Conservation (phyloP, 2,888 invertebrate species). For the Lasioglossum vierecki region DNA sequence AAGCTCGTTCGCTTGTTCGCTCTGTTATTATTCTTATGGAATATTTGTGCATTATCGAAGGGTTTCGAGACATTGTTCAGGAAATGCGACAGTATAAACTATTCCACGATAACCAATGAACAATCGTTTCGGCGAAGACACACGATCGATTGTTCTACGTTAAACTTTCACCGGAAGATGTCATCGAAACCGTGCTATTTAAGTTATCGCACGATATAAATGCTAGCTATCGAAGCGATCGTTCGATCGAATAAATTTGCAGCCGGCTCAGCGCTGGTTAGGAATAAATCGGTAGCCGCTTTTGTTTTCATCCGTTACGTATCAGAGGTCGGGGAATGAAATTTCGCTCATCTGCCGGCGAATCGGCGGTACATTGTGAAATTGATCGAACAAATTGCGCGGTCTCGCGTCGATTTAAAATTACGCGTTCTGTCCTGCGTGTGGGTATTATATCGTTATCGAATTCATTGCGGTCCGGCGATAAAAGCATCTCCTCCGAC, state of each 20-base stretch:
- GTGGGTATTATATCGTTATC: neutral
- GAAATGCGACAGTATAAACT: neutral
- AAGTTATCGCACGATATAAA: neutral
- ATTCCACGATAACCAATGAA: neutral
- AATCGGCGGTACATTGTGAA: slow-evolving; percentile 17
- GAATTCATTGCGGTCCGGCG: slow-evolving; percentile 11
- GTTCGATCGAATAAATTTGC: neutral
- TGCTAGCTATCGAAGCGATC: neutral
- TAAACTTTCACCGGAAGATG: neutral
- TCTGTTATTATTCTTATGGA: neutral
- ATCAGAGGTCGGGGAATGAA: slow-evolving; percentile 4
- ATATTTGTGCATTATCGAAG: neutral
- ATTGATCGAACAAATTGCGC: slow-evolving; percentile 31
- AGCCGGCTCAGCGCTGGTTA: too few species aligned
- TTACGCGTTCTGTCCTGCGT: slow-evolving; percentile 17
- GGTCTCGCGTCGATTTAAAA: slow-evolving; percentile 29
- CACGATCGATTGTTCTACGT: neutral
- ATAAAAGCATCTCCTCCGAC: neutral
- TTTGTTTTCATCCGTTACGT: neutral
- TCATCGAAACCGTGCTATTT: neutral
- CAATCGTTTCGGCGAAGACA: neutral
- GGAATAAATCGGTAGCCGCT: neutral
- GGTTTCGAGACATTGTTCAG: too few species aligned
- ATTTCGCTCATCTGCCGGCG: slow-evolving; percentile 2
- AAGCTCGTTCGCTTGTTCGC: neutral